Evolutionary conservation across 2,113 vertebrate genomes (phyloP), one percentile per base, ranked within the genome.

Genomic region (cattle (Bos taurus)): DNA sequence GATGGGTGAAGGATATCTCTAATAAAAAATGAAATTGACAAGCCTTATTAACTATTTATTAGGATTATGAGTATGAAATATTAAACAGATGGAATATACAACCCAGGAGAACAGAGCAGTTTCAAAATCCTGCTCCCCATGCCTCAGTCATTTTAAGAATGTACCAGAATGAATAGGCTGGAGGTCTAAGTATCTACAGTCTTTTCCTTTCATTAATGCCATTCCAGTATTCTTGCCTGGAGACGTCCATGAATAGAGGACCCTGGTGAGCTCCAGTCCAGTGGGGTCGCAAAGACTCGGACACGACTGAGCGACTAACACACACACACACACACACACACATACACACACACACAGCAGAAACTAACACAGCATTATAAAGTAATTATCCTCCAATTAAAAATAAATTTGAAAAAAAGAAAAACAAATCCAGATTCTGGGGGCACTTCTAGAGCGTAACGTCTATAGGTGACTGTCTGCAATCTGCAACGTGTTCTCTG

Each of bases 251-350:
- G 67, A 11, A 11, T 36, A 23, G 67, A 40, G 9, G 64, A 40
- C n/a, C n/a, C 67, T 71, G 67, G 10, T 40, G 19, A 71, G 19
- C 10, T 40, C n/a, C n/a, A 71, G 67, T 71, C 67, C 67, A 71
- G 10, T 40, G 19, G 4, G 19, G 67, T 71, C 0, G 1, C 67
- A 71, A 40, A 71, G 67, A 71, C n/a, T 71, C 0, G 4, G 33
- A 71, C 17, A 71, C 0, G 9, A 21, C 17, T 71, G 9, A 36
- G 64, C 17, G 0, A 67, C 62, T 64, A n/a, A n/a, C 62, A 17
- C 3, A n/a, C 33, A n/a, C 33, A 67, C 16, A n/a, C 15, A 62
- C 28, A 62, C 28, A 7, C 28, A 30, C 13, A 40, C 40, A 40
- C 4, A 40, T 4, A 33, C 62, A 64, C 33, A 21, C 17, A 36